A percentile compares a stretch with the other conserved stretches of the same genome.
Conservation (phyloP, 2,888 invertebrate genomes). For the Chrysotoxum bicinctum region DNA sequence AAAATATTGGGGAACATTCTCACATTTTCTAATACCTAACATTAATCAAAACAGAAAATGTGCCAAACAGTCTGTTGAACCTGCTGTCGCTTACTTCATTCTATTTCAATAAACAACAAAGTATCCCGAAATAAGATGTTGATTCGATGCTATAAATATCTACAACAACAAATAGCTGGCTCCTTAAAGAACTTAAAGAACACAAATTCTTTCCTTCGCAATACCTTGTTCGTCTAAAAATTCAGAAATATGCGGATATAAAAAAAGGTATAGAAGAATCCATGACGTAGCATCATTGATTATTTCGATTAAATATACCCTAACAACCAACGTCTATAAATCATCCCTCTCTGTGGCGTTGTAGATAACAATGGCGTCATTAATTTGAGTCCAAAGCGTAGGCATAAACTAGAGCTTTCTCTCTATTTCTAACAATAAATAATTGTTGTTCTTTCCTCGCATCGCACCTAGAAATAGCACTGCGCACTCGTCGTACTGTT, state of each 20-base stretch:
- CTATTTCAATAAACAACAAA: neutral
- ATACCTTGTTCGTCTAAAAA: neutral
- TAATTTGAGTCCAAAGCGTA: slow-evolving; percentile 72
- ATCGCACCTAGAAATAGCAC: neutral
- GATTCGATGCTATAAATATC: neutral
- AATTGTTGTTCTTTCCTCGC: slow-evolving; percentile 28
- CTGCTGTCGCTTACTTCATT: neutral
- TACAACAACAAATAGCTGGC: neutral
- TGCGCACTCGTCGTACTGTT: slow-evolving; percentile 38
- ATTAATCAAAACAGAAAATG: neutral
- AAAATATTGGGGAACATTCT: no score
- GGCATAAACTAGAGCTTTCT: slow-evolving; percentile 48
- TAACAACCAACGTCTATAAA: neutral
- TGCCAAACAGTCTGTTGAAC: neutral
- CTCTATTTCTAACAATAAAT: neutral
- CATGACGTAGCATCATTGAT: slow-evolving; percentile 25
- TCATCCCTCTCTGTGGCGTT: slow-evolving; percentile 3
- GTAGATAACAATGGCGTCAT: slow-evolving; percentile 78
- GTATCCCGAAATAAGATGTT: neutral
- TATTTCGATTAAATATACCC: slow-evolving; percentile 2
- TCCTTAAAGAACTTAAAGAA: neutral
- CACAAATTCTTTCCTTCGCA: neutral
- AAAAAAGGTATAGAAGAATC: neutral
- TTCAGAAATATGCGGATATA: neutral
- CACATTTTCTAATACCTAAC: neutral